Base-by-base conservation (phyloP, 2,888 invertebrate species). In the Digitonthophagus gazella region DNA sequence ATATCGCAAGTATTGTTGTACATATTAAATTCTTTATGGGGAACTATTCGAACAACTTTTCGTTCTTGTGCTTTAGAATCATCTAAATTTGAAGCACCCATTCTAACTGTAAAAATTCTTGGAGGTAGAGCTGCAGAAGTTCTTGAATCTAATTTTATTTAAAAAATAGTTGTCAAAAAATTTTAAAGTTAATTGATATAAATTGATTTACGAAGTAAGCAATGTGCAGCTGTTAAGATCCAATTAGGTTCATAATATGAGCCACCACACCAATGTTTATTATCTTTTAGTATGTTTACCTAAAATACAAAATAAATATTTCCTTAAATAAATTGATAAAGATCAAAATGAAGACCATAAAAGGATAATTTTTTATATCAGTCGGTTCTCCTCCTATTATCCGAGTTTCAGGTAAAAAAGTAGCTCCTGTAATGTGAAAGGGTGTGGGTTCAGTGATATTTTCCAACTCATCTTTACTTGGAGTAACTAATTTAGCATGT, bases 221-320 rank as follows among this genome's bases (percentile, higher is more conserved):
- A 58, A 64, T 64, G 64, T 8, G 55, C 64, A 19, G 67, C 67
- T 16, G 67, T 67, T 14, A 67, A 14, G n/a, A 67, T 16, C 57
- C 63, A 64, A 18, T 16, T 11, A 6, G 63, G 63, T 54, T 54
- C 54, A 14, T 64, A 54, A 64, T 63, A 64, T 14, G 67, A 44
- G 4, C 64, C 57, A 5, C 57, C 64, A 19, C 67, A 64, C n/a
- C 54, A 44, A 19, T 63, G 67, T 11, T 19, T 6, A 6, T 20
- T 20, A 4, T 18, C 28, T 8, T 54, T 44, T 14, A 22, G 11
- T 18, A 63, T 15, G 6, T 63, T 67, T 4, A 67, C n/a, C 18
- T 61, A 61, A 19, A 61, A 15, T 15, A 57, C 14, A 11, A 4
- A n/a, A 2, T 8, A 5, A 57, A 1, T 8, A 3, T 16, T 19